Evolutionary conservation across 2,113 vertebrate genomes (phyloP).

Genomic region (Epinephelus lanceolatus): DNA sequence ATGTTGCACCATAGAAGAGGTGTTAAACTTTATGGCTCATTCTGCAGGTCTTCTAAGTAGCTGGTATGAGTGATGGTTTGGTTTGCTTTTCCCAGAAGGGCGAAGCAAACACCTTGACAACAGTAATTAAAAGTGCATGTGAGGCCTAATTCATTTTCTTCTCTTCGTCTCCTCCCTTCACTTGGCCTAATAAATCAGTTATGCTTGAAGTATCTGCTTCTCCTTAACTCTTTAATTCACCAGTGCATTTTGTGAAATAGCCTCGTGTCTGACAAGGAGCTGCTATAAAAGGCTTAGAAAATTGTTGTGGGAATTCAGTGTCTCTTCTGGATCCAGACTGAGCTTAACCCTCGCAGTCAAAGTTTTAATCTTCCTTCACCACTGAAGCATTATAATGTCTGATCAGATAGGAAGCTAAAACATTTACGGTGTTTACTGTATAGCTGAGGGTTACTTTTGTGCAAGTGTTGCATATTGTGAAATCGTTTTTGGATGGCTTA

Average conservation of each 20-base stretch:
- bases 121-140: conserved; percentile 77
- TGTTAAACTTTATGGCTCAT: conserved; percentile 60
- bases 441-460: not conserved
- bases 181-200: conserved; percentile 76
- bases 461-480: not conserved
- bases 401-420: conserved; percentile 35
- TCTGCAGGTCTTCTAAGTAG: conserved; percentile 48
- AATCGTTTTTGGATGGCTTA: not conserved
- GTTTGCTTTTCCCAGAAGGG: conserved; percentile 72
- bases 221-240: conserved; percentile 68
- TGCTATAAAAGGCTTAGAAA: conserved; percentile 69
- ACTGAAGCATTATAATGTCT: conserved; percentile 48
- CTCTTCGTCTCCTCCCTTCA: conserved; percentile 68
- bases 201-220: conserved; percentile 71
- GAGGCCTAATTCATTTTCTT: conserved; percentile 72
- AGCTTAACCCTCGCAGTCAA: conserved; percentile 48
- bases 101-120: conserved; percentile 80
- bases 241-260: conserved; percentile 65
- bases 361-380: conserved; percentile 59
- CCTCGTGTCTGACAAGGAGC: conserved; percentile 62
- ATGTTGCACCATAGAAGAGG: conserved; percentile 55
- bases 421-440: not conserved
- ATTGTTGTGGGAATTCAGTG: conserved; percentile 75
- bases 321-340: conserved; percentile 64
- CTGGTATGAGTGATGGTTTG: conserved; percentile 60